Base-by-base conservation (phyloP, 2,797 vertebrate genomes). In the Nyctalus aviator region DNA sequence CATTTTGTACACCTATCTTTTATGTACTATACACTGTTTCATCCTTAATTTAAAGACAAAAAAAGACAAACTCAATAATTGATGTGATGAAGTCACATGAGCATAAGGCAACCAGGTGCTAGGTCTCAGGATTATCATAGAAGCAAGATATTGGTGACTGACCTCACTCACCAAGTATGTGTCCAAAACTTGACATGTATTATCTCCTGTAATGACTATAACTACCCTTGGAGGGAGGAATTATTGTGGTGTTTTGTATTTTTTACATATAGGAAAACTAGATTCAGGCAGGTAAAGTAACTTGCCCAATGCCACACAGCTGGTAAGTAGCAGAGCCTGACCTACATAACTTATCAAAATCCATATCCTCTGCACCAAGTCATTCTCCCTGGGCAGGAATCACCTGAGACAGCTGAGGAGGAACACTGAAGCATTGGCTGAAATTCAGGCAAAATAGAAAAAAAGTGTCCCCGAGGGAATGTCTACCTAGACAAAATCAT, bases 31-130 rank as follows among this genome's bases (percentile, higher is more conserved):
- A 71, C 78, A 72, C 0, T 17, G 1, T 41, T 55, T 8, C 27
- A 37, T 81, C 81, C n/a, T 90, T 95, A 48, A 86, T 57, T 83
- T 87, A 73, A 87, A 72, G 25, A 48, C 20, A n/a, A 23, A 59
- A 77, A 46, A 69, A 78, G 1, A 41, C 12, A 44, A 32, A 11
- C 21, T 64, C 21, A 84, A 13, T 64, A 71, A 73, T 8, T 69
- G 50, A 83, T 27, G 5, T 53, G 88, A n/a, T 37, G 27, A 94
- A 90, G 25, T 27, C 59, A 71, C 14, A 6, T 30, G 30, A 81
- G 2, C 27, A 35, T 30, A 18, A 90, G 46, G n/a, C 7, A 48
- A 44, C 9, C 32, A n/a, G 27, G 44, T 27, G 17, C 64, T 15
- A 7, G 18, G 55, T 2, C 48, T 35, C 32, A 37, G 64, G 57